phyloP scores from a whole-genome alignment of 2,888 invertebrate species.

The Diarsia brunnea region DNA sequence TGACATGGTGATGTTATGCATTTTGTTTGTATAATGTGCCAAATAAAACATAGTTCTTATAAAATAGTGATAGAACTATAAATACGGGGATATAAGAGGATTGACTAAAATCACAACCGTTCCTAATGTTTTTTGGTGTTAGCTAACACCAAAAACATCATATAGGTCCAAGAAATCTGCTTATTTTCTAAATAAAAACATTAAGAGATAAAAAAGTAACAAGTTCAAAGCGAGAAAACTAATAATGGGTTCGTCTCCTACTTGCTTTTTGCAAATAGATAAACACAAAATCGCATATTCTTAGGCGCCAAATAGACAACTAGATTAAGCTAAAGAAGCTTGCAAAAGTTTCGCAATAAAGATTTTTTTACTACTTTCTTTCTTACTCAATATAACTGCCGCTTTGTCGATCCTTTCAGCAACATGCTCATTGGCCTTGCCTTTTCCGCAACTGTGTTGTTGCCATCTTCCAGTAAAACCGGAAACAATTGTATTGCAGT shows the following conservation, averaged over 20 bases:
- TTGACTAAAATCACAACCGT: too few relatives aligned
- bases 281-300: background rate
- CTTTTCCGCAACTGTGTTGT: background rate
- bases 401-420: background rate
- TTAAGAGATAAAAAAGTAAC: background rate
- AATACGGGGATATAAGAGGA: too few relatives aligned
- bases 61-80: too few relatives aligned
- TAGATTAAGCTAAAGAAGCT: background rate
- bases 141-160: too few relatives aligned
- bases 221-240: background rate
- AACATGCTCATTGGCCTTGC: background rate
- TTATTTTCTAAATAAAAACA: too few relatives aligned
- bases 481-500: background rate
- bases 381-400: background rate
- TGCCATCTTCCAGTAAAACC: background rate
- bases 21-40: too few relatives aligned
- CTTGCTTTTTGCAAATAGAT: background rate
- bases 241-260: background rate
- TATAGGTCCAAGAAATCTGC: too few relatives aligned
- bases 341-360: background rate
- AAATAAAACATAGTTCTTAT: too few relatives aligned
- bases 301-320: background rate
- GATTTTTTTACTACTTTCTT: background rate
- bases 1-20: too few relatives aligned
- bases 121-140: too few relatives aligned